These are phyloP conservation scores for Bactericera cockerelli DNA, from an alignment of 1,140 invertebrate species.

Conservation along the genomic window DNA sequence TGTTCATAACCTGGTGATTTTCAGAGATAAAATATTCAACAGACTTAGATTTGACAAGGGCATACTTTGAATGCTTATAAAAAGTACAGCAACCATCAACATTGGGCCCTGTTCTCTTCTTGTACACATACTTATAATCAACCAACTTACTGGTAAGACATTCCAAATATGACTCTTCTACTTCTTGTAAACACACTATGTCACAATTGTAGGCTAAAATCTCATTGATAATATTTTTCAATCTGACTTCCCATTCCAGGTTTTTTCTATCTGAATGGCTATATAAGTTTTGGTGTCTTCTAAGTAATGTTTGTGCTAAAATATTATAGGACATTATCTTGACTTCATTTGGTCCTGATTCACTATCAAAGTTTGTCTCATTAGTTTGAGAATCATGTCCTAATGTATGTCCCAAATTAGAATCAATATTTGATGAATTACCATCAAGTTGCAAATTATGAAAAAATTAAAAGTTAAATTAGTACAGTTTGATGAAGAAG, in stretches of 20 bases:
- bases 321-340: slow-evolving; percentile 5
- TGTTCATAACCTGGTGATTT: not conserved
- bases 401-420: no score
- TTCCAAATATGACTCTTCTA: not conserved
- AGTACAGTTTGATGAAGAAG: no score
- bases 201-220: not conserved
- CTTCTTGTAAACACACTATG: slow-evolving; percentile 3
- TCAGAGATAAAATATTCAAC: not conserved
- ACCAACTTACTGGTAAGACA: not conserved
- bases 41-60: not conserved
- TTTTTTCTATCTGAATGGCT: not conserved
- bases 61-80: not conserved
- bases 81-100: not conserved
- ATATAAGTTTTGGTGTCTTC: not conserved
- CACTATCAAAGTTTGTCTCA: no score
- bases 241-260: not conserved
- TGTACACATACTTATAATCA: not conserved
- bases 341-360: not conserved
- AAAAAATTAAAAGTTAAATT: no score
- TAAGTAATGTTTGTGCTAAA: not conserved
- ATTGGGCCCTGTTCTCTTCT: not conserved
- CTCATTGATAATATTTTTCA: not conserved
- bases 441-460: no score
- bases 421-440: no score
- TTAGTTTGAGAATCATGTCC: no score